Evolutionary conservation across 2,888 invertebrate genomes (phyloP), one percentile per base, ranked within the genome.

Genomic region (Dicycla oo): DNA sequence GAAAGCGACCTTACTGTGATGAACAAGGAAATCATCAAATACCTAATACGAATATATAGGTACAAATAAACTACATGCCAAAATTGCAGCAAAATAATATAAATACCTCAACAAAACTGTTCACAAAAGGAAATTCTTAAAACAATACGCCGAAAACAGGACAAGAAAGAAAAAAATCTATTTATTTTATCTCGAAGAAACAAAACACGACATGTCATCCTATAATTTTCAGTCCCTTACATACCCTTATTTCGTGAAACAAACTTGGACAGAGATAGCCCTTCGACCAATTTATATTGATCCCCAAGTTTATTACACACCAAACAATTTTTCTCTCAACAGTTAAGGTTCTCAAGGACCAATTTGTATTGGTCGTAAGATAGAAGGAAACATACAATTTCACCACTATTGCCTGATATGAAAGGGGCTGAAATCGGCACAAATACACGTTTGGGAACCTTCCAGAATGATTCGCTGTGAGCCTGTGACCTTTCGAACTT

Each of bases 161-260:
- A 68, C 57, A 54, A 63, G 54, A 70, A 73, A 64, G 34, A 61
- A 61, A 60, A 77, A 70, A 81, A 74, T 8, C 63, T 65, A 83
- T 80, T 76, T 83, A 70, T 79, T 79, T 83, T 81, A 83, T 83
- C 81, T 81, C 66, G 60, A 64, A 78, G 66, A 77, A 78, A 80
- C 79, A 79, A 82, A 78, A 78, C 79, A 75, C 80, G 75, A 77
- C 83, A 80, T 83, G 83, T 80, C 81, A 73, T 78, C 73, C 83
- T 79, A 86, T 86, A 81, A 83, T 84, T 84, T 86, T 73, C 80
- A 77, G 69, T 60, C 73, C 79, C 76, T 66, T 75, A 83, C 80
- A 83, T 73, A 75, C 69, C 81, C 77, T 74, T 81, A 80, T 80
- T 82, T 73, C 58, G 67, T 26, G 63, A 60, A 78, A 78, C 73